These are phyloP conservation scores for Pammene aurita DNA, from an alignment of 2,888 invertebrate species.

Conservation along the genomic window DNA sequence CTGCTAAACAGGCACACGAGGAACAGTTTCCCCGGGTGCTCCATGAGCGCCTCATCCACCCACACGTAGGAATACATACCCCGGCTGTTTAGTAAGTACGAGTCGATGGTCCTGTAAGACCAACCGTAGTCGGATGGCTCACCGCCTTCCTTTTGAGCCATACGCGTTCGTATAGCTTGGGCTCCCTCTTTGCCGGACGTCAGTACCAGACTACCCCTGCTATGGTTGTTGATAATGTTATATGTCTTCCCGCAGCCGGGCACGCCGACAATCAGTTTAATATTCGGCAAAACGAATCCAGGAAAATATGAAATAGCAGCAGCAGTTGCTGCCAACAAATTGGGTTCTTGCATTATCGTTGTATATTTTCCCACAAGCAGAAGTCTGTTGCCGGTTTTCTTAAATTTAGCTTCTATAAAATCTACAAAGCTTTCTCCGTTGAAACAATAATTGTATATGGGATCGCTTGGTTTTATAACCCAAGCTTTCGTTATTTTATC, in stretches of 20 bases:
- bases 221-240: constrained; percentile 23
- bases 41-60: constrained; percentile 39
- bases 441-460: constrained; percentile 26
- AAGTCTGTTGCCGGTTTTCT: neutral
- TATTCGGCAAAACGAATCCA: constrained; percentile 12
- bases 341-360: constrained; percentile 31
- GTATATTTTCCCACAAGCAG: constrained; percentile 35
- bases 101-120: constrained; percentile 37
- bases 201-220: constrained; percentile 18
- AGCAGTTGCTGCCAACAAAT: constrained; percentile 20
- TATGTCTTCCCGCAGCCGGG: constrained; percentile 37
- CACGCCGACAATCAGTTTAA: constrained; percentile 18
- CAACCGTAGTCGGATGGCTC: neutral
- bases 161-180: constrained; percentile 25
- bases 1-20: constrained; percentile 32
- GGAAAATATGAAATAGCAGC: neutral
- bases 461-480: constrained; percentile 15
- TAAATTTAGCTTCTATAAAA: constrained; percentile 14
- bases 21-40: constrained; percentile 39
- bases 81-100: constrained; percentile 28
- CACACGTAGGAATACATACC: constrained; percentile 13
- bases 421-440: constrained; percentile 23
- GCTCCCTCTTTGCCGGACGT: constrained; percentile 34
- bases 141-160: neutral
- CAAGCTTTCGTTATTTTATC: constrained; percentile 11